A percentile compares a stretch with the other conserved stretches of the same genome.
phyloP scores from a whole-genome alignment of 2,888 invertebrate species.

The Thelaira solivaga region DNA sequence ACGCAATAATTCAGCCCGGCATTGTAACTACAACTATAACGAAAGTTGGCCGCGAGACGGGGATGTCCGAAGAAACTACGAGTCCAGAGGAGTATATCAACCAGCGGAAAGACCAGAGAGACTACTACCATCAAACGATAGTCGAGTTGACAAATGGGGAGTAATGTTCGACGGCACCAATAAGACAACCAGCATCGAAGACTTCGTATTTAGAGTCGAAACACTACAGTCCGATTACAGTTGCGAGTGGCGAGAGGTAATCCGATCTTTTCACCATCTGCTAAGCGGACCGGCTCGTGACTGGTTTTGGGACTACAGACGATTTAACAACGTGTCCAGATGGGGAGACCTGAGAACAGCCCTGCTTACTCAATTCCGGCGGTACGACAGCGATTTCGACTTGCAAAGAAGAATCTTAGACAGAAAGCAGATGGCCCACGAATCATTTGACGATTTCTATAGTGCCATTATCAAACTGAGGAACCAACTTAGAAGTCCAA shows the following conservation, averaged over 20 bases:
- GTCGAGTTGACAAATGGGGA: constrained; percentile 3
- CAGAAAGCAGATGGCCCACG: not conserved
- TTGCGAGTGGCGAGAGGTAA: not conserved
- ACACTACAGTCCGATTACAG: not conserved
- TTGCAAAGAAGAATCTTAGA: not conserved
- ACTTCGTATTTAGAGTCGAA: constrained; percentile 3
- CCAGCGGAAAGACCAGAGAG: no score
- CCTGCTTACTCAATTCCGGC: not conserved
- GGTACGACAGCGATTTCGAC: not conserved
- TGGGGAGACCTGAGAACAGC: not conserved
- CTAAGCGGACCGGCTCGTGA: not conserved
- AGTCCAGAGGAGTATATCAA: no score
- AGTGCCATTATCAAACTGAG: not conserved
- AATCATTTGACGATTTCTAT: not conserved
- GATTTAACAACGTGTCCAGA: not conserved
- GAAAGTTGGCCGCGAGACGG: no score
- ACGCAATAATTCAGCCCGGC: no score
- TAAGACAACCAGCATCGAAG: not conserved
- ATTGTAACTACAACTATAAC: no score
- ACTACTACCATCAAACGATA: no score
- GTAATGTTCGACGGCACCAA: not conserved
- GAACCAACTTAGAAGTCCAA: not conserved
- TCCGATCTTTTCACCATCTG: not conserved
- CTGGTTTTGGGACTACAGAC: not conserved
- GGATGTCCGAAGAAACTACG: no score